Base-by-base conservation (phyloP, 2,113 vertebrate genomes). In the Cavia porcellus region DNA sequence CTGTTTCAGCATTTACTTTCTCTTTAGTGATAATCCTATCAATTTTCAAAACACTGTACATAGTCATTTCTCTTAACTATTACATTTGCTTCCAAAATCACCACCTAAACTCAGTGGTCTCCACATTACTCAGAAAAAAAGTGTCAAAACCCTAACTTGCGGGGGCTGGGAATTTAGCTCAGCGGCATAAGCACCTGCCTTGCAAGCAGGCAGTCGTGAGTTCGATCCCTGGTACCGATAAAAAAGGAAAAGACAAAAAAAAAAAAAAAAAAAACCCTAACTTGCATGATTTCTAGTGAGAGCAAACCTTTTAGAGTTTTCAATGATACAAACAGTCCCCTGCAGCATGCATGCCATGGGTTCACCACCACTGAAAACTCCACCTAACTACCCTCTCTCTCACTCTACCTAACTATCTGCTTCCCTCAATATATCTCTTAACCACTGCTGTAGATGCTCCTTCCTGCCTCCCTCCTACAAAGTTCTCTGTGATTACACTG, bases 21-120 rank as follows among this genome's bases (percentile, higher is more conserved):
- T n/a, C 70, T 95, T 95, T 61, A 94, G 50, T 32, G 85, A 66
- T 80, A 96, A 85, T 81, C 80, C 72, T 59, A 59, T 13, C 32
- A 42, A 70, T 64, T 89, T 89, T 81, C 59, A 81, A 86, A 89
- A 68, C 42, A 83, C 0, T 70, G 4, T 32, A 86, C 7, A 28
- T 10, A 17, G 0, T 28, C 52, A 47, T 55, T 19, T 72, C 20
- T 84, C 52, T 66, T 25, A 75, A 50, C 17, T n/a, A 52, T 2
- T 3, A 83, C 28, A 45, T 35, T n/a, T 66, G 74, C 47, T 50
- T 90, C n/a, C 38, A 74, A 90, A 90, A 30, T 74, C 11, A 82
- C 55, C 13, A 55, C 8, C 35, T 20, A n/a, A 85, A 90, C 10
- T 88, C 83, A 88, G 14, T 52, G 68, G 66, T 70, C 85, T 84